Conservation (phyloP, 1,140 invertebrate genomes). For the Drosophila leontia region DNA sequence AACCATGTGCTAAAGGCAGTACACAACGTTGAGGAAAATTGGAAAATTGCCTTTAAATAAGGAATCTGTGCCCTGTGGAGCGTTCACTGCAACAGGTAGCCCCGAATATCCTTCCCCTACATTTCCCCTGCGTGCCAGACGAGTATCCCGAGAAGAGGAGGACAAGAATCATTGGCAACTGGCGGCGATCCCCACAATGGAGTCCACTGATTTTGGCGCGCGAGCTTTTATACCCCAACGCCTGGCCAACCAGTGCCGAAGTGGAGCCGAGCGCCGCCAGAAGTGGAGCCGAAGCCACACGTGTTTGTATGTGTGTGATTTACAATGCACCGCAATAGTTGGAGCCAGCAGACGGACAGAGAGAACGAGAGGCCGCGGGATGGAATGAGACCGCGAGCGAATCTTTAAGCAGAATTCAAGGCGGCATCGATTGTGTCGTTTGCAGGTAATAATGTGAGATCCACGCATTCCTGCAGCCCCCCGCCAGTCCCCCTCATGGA, state of each 20-base stretch:
- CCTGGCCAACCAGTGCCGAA: conserved; percentile 43
- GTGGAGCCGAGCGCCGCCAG: conserved; percentile 20
- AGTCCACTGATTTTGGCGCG: conserved; percentile 80
- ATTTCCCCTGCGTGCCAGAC: conserved; percentile 46
- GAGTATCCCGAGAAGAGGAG: conserved; percentile 2
- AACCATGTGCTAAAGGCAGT: conserved; percentile 6
- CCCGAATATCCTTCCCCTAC: conserved; percentile 25
- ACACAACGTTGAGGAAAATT: conserved; percentile 13
- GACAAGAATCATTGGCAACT: neutral
- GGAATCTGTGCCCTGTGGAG: conserved; percentile 38
- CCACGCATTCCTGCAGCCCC: conserved; percentile 74
- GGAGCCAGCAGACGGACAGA: conserved; percentile 11
- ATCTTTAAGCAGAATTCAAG: conserved; percentile 79
- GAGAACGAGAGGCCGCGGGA: conserved; percentile 1
- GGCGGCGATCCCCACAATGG: conserved; percentile 54
- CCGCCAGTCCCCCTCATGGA: neutral
- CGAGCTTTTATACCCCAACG: conserved; percentile 80
- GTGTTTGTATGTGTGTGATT: conserved; percentile 36
- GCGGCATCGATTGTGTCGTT: conserved; percentile 82
- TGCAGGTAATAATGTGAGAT: conserved; percentile 83
- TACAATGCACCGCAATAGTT: conserved; percentile 46
- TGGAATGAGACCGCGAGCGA: conserved; percentile 31
- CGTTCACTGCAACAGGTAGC: conserved; percentile 66
- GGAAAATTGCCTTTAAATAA: conserved; percentile 19
- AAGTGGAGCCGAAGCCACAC: conserved; percentile 56